Evolutionary conservation across 1,140 invertebrate species (phyloP).

Genomic region (Chelonus insularis): DNA sequence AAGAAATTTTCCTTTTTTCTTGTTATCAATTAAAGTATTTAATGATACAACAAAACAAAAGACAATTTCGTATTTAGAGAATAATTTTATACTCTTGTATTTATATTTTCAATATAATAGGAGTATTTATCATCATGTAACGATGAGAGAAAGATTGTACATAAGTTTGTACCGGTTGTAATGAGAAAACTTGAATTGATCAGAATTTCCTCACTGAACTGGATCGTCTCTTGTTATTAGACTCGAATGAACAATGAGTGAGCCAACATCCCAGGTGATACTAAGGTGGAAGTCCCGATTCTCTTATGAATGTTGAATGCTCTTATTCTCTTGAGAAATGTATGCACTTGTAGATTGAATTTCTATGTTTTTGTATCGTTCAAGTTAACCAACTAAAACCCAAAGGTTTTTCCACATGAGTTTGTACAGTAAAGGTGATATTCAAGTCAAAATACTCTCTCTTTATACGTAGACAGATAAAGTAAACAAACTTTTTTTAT

Average conservation of each 20-base stretch:
- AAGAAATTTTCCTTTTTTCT: too few relatives aligned
- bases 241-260: conserved; percentile 30
- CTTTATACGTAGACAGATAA: too few relatives aligned
- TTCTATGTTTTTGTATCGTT: conserved; percentile 6
- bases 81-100: too few relatives aligned
- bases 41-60: too few relatives aligned
- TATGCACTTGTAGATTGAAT: conserved; percentile 32
- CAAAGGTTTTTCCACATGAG: conserved; percentile 11
- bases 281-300: conserved; percentile 11
- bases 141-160: too few relatives aligned
- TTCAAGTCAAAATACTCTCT: conserved; percentile 2
- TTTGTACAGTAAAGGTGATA: neutral
- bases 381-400: conserved; percentile 2
- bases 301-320: conserved; percentile 29
- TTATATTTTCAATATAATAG: too few relatives aligned
- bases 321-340: conserved; percentile 21
- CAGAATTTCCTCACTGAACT: conserved; percentile 24
- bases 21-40: too few relatives aligned
- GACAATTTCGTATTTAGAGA: too few relatives aligned
- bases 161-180: conserved; percentile 29
- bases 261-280: neutral
- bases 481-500: too few relatives aligned
- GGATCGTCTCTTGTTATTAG: conserved; percentile 26
- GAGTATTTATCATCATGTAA: too few relatives aligned
- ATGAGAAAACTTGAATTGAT: conserved; percentile 45